Base-by-base conservation (phyloP, 37 sponge, comb jelly and placozoan genomes). In the Lycopodina hypogea region DNA sequence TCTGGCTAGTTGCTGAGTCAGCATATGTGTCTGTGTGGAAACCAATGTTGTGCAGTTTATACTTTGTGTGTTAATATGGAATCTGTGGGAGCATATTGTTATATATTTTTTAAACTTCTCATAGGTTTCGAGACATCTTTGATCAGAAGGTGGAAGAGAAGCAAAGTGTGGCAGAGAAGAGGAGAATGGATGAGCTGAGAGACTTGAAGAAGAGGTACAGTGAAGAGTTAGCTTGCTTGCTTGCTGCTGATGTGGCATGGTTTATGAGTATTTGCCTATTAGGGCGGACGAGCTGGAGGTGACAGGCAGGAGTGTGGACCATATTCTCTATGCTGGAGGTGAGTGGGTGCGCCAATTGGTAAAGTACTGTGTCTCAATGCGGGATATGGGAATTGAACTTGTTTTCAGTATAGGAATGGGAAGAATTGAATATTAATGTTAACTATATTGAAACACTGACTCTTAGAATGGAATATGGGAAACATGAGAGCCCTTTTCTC, bases 261-360 rank as follows among this genome's bases (percentile, higher is more conserved):
- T 45, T 4, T 45, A 9, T 45, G 48, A 12, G 48, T 76, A 1
- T 56, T 53, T 68, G 32, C 34, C 0, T 40, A 17, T 75, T 35
- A 86, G 87, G 48, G 59, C 76, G 66, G 65, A 39, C 1, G 39
- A 74, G 45, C 62, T 86, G 53, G 67, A 24, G n/a, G 50, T 57
- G 0, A 42, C 69, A 24, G 61, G 64, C 24, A 67, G 78, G 35
- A 69, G 21, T 22, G 57, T 84, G 18, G 83, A 74, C 36, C 89
- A 84, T n/a, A 2, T 89, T 0, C 76, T 89, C 0, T 55, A 88
- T 76, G 89, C 68, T 33, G 89, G 93, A 88, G 80, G 93, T 92
- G 69, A 71, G 53, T 57, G 32, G 9, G 48, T 45, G 48, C 9
- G 48, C 4, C 9, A 45, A 4, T 12, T 45, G 48, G 4, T 4